A percentile compares a stretch with the other conserved stretches of the same genome.
Evolutionary conservation across 2,113 vertebrate genomes (phyloP).

Genomic region (Tricholaema leucomelas): DNA sequence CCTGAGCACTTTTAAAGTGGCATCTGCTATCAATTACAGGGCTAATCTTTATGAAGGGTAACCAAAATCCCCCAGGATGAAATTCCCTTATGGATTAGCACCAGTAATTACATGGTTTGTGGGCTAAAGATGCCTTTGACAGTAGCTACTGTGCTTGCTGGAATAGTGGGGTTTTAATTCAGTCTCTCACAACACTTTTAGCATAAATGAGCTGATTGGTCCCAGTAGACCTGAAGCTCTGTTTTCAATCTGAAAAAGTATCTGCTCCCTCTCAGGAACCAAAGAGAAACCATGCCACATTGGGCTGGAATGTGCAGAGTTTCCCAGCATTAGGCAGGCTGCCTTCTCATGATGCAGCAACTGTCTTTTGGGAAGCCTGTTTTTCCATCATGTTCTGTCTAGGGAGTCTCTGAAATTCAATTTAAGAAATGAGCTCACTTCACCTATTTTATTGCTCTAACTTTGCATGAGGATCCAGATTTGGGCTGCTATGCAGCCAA

Average conservation of each 20-base stretch:
- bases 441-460: neutral
- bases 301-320: neutral
- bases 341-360: neutral
- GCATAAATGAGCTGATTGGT: constrained; percentile 20
- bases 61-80: neutral
- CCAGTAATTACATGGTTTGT: neutral
- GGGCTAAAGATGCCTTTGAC: constrained; percentile 3
- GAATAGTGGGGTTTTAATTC: neutral
- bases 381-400: neutral
- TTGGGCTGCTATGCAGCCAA: neutral
- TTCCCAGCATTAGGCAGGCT: neutral
- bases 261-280: neutral
- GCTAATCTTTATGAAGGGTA: neutral
- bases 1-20: neutral
- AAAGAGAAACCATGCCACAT: neutral
- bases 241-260: constrained; percentile 2
- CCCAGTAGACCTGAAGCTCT: neutral
- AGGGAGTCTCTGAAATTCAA: neutral
- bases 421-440: neutral
- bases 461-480: neutral
- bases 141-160: neutral
- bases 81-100: neutral
- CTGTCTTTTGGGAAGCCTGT: neutral
- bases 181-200: neutral
- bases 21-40: neutral